Evolutionary conservation across 2,888 invertebrate genomes (phyloP), one percentile per base, ranked within the genome.

Genomic region (Thymelicus sylvestris): DNA sequence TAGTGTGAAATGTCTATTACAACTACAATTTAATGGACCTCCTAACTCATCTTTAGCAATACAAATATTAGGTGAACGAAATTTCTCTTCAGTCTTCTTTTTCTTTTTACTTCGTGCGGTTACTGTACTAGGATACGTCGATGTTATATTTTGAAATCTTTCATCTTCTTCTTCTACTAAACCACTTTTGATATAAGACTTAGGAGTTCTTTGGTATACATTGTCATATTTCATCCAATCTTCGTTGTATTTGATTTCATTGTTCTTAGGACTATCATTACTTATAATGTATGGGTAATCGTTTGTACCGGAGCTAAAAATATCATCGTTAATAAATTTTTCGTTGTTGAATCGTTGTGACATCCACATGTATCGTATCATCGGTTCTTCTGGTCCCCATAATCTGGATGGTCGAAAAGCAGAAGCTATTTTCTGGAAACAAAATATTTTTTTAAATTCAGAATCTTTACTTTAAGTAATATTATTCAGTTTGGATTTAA

Each of bases 381-480:
- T 85, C 1, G 93, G 93, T 75, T 93, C 93, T 77, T 93, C 92
- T 31, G 93, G 93, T 12, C 93, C 93, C 93, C 93, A 93, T 13
- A 91, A 82, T 19, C 91, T 84, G 0, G 93, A 92, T 7, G 92
- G 86, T n/a, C 85, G 86, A 77, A 93, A 93, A 0, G 93, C 87
- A 60, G 93, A 86, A 44, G 86, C 81, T 74, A 93, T 86, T 91
- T 93, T 93, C 93, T 93, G 84, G 5, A 84, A 84, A 69, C 6
- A 38, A 19, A 74, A 57, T 31, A 12, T 6, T 57, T 10, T 12
- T 2, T 10, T 44, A 10, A 44, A 44, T 0, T 44, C 10, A 10
- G 1, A 12, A 44, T 0, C 12, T 0, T 44, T 12, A 0, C 0
- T 44, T 44, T 39, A 5, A 55, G 0, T 60, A 60, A 38, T 15